Conservation (phyloP, 1,140 invertebrate species). For the Aculops lycopersici region DNA sequence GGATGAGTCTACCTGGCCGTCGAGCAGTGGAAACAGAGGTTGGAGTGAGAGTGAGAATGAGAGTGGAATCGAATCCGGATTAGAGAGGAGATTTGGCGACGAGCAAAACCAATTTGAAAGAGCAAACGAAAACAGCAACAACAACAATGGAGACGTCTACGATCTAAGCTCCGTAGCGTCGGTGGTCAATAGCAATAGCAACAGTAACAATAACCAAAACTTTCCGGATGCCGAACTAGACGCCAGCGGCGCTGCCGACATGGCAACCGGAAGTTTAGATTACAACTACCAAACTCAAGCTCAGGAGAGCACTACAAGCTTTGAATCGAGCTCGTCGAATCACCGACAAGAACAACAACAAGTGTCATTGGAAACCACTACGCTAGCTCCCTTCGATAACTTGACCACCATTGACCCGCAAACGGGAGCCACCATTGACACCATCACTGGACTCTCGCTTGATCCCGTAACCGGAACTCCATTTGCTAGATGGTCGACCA, state of each 20-base stretch:
- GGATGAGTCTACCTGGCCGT: too few relatives aligned
- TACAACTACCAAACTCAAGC: not conserved
- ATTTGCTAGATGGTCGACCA: conserved; percentile 58
- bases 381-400: not conserved
- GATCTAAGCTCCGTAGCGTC: not conserved
- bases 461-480: conserved; percentile 18
- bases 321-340: not conserved
- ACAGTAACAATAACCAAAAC: not conserved
- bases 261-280: not conserved
- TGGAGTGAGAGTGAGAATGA: not conserved
- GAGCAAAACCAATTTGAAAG: not conserved
- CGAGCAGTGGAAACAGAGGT: too few relatives aligned
- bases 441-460: not conserved
- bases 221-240: not conserved
- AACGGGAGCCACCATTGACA: not conserved
- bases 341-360: not conserved
- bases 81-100: not conserved
- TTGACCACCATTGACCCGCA: not conserved
- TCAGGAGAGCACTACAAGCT: not conserved
- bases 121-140: not conserved
- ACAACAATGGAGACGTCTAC: not conserved
- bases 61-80: not conserved
- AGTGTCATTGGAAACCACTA: not conserved
- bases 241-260: not conserved
- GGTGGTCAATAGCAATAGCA: not conserved